Evolutionary conservation across 35 echinoderm and acorn worm genomes (phyloP).

Genomic region (Amphiura filiformis): DNA sequence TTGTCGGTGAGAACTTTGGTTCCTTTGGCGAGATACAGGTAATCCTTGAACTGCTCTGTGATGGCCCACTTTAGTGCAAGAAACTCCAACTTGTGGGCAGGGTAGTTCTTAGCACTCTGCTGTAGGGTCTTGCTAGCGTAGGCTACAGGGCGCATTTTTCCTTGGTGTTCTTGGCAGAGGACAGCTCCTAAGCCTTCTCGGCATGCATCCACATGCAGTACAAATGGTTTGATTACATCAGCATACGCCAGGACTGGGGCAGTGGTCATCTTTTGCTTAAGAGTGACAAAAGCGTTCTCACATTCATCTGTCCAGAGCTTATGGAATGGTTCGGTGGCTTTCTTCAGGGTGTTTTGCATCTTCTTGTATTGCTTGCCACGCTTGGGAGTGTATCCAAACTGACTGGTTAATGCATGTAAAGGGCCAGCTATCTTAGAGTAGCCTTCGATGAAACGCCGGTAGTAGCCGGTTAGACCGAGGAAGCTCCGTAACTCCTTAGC

Average conservation of each 20-base stretch:
- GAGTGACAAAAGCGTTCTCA: slow-evolving; percentile 5
- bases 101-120: slow-evolving; percentile 63
- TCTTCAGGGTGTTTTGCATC: not conserved
- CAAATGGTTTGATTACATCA: slow-evolving; percentile 48
- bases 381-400: not conserved
- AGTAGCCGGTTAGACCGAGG: slow-evolving; percentile 60
- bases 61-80: slow-evolving; percentile 68
- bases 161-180: slow-evolving; percentile 54
- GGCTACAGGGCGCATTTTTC: slow-evolving; percentile 16
- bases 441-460: slow-evolving; percentile 56
- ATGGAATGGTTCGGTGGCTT: not conserved
- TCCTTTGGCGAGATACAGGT: slow-evolving; percentile 43
- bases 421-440: slow-evolving; percentile 50
- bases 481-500: slow-evolving; percentile 45
- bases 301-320: slow-evolving; percentile 1
- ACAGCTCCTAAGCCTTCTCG: slow-evolving; percentile 65
- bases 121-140: slow-evolving; percentile 40
- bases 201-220: slow-evolving; percentile 63
- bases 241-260: slow-evolving; percentile 60
- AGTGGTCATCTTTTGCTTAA: slow-evolving; percentile 9
- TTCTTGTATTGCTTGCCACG: not conserved
- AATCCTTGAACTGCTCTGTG: slow-evolving; percentile 64
- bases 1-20: slow-evolving; percentile 62
- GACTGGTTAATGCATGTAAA: slow-evolving; percentile 25
- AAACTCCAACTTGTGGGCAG: slow-evolving; percentile 69